Evolutionary conservation across 2,888 invertebrate genomes (phyloP), one percentile per base, ranked within the genome.

Genomic region (Cinara cedri): DNA sequence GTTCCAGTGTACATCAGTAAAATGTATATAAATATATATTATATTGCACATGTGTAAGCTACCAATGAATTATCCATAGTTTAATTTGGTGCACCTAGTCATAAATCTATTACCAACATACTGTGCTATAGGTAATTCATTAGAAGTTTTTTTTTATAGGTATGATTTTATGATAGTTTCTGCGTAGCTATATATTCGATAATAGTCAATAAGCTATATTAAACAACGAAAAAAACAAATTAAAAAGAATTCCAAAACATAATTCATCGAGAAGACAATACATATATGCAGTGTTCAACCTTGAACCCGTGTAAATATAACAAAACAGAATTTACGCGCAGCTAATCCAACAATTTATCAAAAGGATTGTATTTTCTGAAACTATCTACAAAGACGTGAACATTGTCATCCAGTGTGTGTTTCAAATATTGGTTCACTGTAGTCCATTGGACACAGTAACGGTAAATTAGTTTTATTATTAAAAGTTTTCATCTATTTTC

Each of bases 381-480:
- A 66, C 57, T 49, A 68, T 34, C 46, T 24, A 78, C 68, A 78
- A 68, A 78, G 76, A 78, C 60, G 66, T 74, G 51, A 44, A 66
- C 66, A 78, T 78, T 78, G 66, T 66, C 68, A 78, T 78, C 57
- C 16, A 68, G 49, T 49, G 3, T 42, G 57, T 34, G 46, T 75
- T 14, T 78, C n/a, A 68, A 34, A 34, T 68, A 68, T 46, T 49
- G 26, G 51, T 78, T 68, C 68, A 68, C 44, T 60, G 76, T 78
- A 68, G 68, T 60, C 49, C 57, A 78, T 78, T 78, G 76, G 76
- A 78, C 76, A 78, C 76, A 68, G 76, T 78, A 78, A 78, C 60
- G 76, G 76, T 78, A 68, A 78, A 78, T 78, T 78, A 78, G 76
- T 68, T 68, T 66, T 68, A 68, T 68, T 68, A 68, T 68, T 19